These are phyloP conservation scores for Caenorhabditis sulstoni DNA, from an alignment of 2,888 invertebrate species.

Conservation along the genomic window DNA sequence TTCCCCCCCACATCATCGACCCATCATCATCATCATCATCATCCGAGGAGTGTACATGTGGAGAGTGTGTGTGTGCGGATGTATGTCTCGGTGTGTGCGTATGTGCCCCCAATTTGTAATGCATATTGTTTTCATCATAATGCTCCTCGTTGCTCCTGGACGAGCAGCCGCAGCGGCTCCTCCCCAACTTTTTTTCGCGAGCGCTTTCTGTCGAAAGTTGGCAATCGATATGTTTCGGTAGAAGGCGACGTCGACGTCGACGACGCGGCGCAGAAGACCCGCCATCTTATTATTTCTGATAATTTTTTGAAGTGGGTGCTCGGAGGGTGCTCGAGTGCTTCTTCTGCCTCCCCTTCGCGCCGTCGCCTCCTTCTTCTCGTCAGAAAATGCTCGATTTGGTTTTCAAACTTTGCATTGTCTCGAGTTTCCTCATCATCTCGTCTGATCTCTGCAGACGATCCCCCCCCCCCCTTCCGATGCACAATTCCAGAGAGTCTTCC, in stretches of 20 bases:
- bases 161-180: constrained; percentile 19
- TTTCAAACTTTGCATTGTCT: constrained; percentile 10
- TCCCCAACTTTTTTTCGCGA: constrained; percentile 18
- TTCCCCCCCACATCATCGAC: neutral
- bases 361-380: constrained; percentile 17
- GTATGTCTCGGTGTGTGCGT: constrained; percentile 28
- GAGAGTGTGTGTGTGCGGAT: constrained; percentile 17
- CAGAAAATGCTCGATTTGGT: neutral
- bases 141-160: constrained; percentile 42
- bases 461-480: neutral
- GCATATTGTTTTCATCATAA: constrained; percentile 65
- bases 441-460: too few species aligned
- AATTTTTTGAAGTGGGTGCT: constrained; percentile 31
- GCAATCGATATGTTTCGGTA: neutral
- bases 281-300: constrained; percentile 20
- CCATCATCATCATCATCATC: constrained; percentile 3
- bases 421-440: neutral
- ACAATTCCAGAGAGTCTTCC: constrained; percentile 22
- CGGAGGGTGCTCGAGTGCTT: neutral
- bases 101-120: constrained; percentile 59
- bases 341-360: neutral
- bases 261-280: neutral
- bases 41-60: constrained; percentile 25
- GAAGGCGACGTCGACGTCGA: neutral
- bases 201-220: constrained; percentile 1